Conservation (phyloP, 2,888 invertebrate species). For the Noctua pronuba region DNA sequence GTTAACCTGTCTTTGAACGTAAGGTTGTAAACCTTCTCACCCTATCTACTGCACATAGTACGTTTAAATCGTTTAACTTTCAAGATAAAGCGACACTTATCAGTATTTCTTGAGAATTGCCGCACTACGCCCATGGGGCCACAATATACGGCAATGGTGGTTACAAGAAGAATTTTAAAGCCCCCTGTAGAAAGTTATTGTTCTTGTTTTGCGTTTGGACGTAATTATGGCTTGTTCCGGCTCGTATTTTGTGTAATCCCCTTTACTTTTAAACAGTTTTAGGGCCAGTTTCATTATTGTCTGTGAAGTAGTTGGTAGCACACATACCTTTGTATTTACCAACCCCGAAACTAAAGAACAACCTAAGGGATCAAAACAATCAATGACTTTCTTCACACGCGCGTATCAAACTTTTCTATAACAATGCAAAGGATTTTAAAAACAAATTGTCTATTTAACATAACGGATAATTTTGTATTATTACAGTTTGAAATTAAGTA, state of each 20-base stretch:
- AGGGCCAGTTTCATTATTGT: background rate
- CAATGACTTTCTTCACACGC: background rate
- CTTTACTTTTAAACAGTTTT: slow-evolving; percentile 35
- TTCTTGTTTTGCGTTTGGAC: slow-evolving; percentile 57
- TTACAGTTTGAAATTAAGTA: too few species aligned
- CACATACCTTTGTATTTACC: too few species aligned
- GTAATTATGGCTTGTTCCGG: slow-evolving; percentile 49
- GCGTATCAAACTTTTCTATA: background rate
- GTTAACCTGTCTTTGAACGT: background rate
- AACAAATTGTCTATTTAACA: background rate
- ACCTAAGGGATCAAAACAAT: background rate
- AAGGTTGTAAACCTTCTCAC: slow-evolving; percentile 28
- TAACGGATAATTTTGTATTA: too few species aligned
- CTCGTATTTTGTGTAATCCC: slow-evolving; percentile 29
- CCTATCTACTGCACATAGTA: slow-evolving; percentile 16
- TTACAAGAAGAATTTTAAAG: slow-evolving; percentile 64
- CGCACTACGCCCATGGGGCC: slow-evolving; percentile 60
- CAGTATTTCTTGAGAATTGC: slow-evolving; percentile 66
- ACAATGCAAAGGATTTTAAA: background rate
- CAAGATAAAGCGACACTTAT: slow-evolving; percentile 64
- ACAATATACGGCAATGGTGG: slow-evolving; percentile 58
- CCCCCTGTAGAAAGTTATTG: slow-evolving; percentile 38
- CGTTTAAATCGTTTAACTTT: slow-evolving; percentile 72
- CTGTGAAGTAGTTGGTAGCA: background rate
- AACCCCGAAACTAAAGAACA: background rate